Evolutionary conservation across 2,888 invertebrate species (phyloP).

Genomic region (Stegophylla sp.): DNA sequence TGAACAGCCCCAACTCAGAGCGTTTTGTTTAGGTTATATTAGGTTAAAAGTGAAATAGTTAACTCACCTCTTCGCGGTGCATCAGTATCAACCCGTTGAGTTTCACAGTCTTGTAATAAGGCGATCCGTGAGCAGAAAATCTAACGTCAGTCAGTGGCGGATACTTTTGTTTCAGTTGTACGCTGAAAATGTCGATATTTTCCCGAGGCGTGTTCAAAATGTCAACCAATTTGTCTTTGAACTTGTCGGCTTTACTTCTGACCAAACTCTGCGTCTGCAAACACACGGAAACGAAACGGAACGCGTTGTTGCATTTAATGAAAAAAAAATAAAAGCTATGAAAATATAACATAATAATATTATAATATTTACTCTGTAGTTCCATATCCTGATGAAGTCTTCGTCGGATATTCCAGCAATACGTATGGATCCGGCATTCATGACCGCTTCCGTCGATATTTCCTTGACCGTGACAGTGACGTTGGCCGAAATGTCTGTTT

Average conservation of each 20-base stretch:
- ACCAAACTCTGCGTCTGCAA: constrained; percentile 76
- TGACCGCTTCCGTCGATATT: constrained; percentile 93
- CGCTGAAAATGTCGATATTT: constrained; percentile 95
- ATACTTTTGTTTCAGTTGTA: constrained; percentile 84
- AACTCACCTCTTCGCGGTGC: constrained; percentile 80
- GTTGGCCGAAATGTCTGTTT: constrained; percentile 94
- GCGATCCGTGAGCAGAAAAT: constrained; percentile 94
- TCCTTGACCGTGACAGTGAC: constrained; percentile 93
- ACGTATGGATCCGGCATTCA: constrained; percentile 93
- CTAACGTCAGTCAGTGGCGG: constrained; percentile 90
- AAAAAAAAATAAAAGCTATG: too few species aligned
- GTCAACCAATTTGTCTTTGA: constrained; percentile 85
- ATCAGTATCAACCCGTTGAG: constrained; percentile 92
- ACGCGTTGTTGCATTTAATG: neutral
- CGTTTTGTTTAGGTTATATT: too few species aligned
- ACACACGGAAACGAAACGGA: constrained; percentile 19
- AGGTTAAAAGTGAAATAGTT: neutral
- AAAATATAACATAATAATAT: too few species aligned
- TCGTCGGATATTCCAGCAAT: constrained; percentile 94
- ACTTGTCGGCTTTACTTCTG: constrained; percentile 86
- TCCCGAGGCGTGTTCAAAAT: constrained; percentile 83
- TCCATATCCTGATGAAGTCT: constrained; percentile 94
- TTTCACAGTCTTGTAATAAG: constrained; percentile 92
- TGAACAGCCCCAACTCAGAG: too few species aligned
- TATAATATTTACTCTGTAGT: constrained; percentile 73